phyloP scores from a whole-genome alignment of 2,888 invertebrate species.

The Frankliniella intonsa region DNA sequence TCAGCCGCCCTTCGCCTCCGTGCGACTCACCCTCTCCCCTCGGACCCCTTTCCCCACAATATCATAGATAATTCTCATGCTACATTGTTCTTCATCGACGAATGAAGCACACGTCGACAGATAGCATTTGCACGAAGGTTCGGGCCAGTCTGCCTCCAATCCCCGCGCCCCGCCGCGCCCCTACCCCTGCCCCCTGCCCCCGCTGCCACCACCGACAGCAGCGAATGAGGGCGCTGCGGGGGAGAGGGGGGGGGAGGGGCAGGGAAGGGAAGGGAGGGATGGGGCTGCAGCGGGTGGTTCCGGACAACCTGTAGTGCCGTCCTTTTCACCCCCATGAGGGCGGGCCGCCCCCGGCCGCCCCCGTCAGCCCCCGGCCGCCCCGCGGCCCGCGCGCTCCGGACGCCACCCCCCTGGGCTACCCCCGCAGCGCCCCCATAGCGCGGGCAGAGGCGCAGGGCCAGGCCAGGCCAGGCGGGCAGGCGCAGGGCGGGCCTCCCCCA shows the following conservation, averaged over 20 bases:
- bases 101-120: no score
- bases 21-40: no score
- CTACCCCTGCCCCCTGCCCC: no score
- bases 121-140: no score
- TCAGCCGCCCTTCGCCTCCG: no score
- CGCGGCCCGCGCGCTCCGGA: not conserved
- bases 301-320: not conserved
- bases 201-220: not conserved
- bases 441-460: not conserved
- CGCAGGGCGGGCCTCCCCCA: not conserved
- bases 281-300: not conserved
- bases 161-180: not conserved
- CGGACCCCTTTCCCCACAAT: no score
- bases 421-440: not conserved
- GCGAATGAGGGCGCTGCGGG: not conserved
- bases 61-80: no score
- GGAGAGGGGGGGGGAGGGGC: not conserved
- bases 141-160: no score
- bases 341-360: not conserved
- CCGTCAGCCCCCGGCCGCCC: not conserved
- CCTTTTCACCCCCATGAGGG: not conserved
- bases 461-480: not conserved
- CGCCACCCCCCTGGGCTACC: no score
- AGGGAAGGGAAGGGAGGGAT: not conserved
- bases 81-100: no score